Base-by-base conservation (phyloP, 2,888 invertebrate genomes). In the Nomada lathburiana region DNA sequence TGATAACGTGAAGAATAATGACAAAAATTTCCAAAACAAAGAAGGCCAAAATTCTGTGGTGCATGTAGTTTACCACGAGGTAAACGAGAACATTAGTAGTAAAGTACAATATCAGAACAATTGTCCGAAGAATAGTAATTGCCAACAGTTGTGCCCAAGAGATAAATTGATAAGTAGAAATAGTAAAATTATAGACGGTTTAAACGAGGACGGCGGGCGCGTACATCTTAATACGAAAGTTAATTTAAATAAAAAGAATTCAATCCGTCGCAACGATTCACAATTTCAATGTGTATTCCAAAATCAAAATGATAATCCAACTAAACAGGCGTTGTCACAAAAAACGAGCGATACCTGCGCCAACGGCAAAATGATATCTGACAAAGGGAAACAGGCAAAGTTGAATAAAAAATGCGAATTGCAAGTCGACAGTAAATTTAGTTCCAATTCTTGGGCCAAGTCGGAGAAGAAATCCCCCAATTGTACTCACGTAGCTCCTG, bases 191-290 rank as follows among this genome's bases (percentile, higher is more conserved):
- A 44, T 70, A 55, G 86, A 88, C 9, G 67, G 52, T 55, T 62
- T 52, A 26, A 86, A 77, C 7, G 36, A 36, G n/a, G 83, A 87
- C 7, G 83, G 81, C n/a, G 55, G 63, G 2, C 74, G 79, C 18
- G 67, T 52, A 20, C 74, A 29, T 60, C 20, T 72, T 57, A 82
- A 20, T 52, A 52, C 52, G 7, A 88, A 80, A 44, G 23, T 29
- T 36, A 75, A 29, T 44, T 77, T 78, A 42, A 87, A 84, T 69
- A 88, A 87, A 53, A 88, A 86, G n/a, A 83, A 76, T 42, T 86
- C 72, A 16, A 47, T 67, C 9, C 83, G 84, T n/a, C 76, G 80
- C 20, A 76, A 72, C 23, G 86, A 86, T 64, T 4, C 44, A 52
- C 82, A 72, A 52, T 18, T 52, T 20, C 83, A 82, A 74, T 71